Base-by-base conservation (phyloP, 2,888 invertebrate genomes). In the Drosophila nigritarsus region DNA sequence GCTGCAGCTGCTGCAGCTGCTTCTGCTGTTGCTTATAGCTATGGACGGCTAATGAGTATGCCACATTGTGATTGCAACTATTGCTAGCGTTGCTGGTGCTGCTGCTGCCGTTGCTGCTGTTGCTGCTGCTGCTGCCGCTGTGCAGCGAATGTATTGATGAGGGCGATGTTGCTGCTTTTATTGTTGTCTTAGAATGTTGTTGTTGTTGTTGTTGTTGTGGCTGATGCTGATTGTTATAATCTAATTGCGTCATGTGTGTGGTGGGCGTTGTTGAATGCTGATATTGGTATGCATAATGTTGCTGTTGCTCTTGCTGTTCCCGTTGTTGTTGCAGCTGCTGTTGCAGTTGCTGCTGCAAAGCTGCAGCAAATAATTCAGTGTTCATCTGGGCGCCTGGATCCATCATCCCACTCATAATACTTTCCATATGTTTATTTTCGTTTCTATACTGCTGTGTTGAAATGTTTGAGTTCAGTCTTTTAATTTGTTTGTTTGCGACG, bases 371-470 rank as follows among this genome's bases (percentile, higher is more conserved):
- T 55, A 90, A 70, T 62, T 92, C 91, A 81, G 90, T 83, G 63
- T 89, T 91, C 82, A 92, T 82, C 49, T 91, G 45, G 15, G 45
- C 45, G 89, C 82, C 81, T 53, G 73, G 77, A 59, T 89, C 91
- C 68, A 88, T 86, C 15, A 84, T 83, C 72, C 82, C 85, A 63
- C 79, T 87, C 73, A 87, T 83, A 68, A 91, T 82, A 79, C 85
- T 91, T 60, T 92, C 92, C 71, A 80, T 89, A 38, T 27, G 18
- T 61, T 62, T 69, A 36, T 63, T 34, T 24, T 40, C 18, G 59
- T 62, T 40, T 69, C 69, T 32, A 75, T 80, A 80, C 61, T 80
- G 72, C 59, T 78, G 70, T 78, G 72, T 59, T 80, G 71, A 67
- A 50, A 56, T 65, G 55, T 63, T 66, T 38, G 54, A 50, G 68